Base-by-base conservation (phyloP, 2,888 invertebrate species). In the Pocota personata region DNA sequence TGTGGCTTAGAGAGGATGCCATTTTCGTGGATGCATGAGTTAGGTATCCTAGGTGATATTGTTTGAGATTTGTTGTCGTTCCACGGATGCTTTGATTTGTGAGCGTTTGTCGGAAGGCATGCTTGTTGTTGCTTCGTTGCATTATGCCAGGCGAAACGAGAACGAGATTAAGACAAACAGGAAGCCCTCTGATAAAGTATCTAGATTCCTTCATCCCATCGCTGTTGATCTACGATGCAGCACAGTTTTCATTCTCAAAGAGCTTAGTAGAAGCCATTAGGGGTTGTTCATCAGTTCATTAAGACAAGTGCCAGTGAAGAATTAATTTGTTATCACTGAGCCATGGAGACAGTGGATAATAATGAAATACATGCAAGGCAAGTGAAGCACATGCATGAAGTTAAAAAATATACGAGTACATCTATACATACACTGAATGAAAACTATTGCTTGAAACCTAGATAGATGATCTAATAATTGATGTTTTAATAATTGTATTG, bases 201-300 rank as follows among this genome's bases (percentile, higher is more conserved):
- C 24, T 8, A 24, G 19, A 37, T n/a, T 30, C n/a, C 24, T 32
- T 27, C 8, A 19, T 35, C 8, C 16, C 16, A 37, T 19, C 12
- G 21, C 19, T 62, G 14, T 21, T 72, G 71, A 72, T 46, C 37
- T 46, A 16, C n/a, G 27, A 35, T 24, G 19, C 7, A 19, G 16
- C 5, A n/a, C 5, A 62, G 19, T 8, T 12, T 32, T 19, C 57
- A 30, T 30, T 48, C 14, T 8, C 16, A 32, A 2, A 19, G 16
- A 43, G 30, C 66, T 48, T 32, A 27, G 7, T 2, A 6, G 40
- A 4, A 21, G 43, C 37, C 3, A 46, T 78, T 32, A 50, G 4
- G 5, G 24, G 30, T 37, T 77, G 58, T 58, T 77, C 24, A 10
- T 14, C 35, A 52, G 69, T 69, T 69, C 69, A 69, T 62, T 67